Percentiles rank a stretch among this genome's conserved stretches.
Evolutionary conservation across 2,113 vertebrate species (phyloP).

Genomic region (Indri indri): DNA sequence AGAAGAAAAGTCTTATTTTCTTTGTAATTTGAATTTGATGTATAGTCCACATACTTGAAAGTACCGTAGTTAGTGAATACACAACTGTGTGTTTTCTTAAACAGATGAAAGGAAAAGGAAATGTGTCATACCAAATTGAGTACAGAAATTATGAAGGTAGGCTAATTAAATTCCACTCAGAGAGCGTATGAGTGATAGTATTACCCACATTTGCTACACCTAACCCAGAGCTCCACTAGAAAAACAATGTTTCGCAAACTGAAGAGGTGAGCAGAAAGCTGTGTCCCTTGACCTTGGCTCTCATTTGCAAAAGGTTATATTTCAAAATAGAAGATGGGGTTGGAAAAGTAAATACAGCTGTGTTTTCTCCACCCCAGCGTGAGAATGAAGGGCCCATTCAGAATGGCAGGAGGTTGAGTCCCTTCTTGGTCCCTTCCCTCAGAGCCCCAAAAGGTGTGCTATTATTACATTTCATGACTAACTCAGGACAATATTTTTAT

Average conservation of each 20-base stretch:
- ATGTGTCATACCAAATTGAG: background rate
- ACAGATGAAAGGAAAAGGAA: conserved; percentile 1
- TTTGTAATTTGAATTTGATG: conserved; percentile 42
- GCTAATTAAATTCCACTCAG: conserved; percentile 16
- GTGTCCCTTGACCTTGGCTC: conserved; percentile 56
- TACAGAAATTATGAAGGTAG: background rate
- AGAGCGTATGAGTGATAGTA: background rate
- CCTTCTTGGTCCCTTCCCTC: background rate
- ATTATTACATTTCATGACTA: background rate
- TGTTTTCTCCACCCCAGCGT: conserved; percentile 42
- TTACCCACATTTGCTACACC: background rate
- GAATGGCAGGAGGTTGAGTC: background rate
- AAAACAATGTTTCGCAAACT: conserved; percentile 47
- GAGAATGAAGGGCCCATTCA: conserved; percentile 15
- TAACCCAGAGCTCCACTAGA: background rate
- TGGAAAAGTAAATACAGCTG: conserved; percentile 79
- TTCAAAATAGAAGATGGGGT: conserved; percentile 71
- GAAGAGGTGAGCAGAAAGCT: conserved; percentile 56
- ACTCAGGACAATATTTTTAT: background rate
- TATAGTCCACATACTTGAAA: background rate
- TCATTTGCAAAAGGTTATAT: conserved; percentile 61
- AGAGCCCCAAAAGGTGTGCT: background rate
- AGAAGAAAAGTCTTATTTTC: conserved; percentile 1
- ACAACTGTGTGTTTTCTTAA: background rate
- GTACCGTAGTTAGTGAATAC: background rate